Evolutionary conservation across 2,888 invertebrate genomes (phyloP).

Genomic region (Drosophila vallismaia): DNA sequence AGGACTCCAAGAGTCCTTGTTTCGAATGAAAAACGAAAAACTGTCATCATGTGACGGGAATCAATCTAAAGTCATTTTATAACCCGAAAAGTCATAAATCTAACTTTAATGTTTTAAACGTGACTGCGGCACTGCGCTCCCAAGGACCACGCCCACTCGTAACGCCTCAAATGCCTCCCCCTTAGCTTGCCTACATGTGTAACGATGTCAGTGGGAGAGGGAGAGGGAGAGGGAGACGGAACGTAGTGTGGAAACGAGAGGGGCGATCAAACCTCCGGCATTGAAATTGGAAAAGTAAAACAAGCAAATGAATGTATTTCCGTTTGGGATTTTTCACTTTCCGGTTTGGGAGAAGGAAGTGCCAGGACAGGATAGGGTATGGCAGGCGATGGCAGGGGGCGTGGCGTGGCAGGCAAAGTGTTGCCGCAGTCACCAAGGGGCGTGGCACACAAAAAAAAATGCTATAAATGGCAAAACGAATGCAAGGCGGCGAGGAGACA

Average conservation of each 20-base stretch:
- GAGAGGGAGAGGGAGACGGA: background rate
- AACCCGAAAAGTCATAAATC: conserved; percentile 83
- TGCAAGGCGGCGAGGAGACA: conserved; percentile 32
- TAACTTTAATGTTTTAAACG: conserved; percentile 82
- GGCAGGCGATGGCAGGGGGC: conserved; percentile 4
- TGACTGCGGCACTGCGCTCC: conserved; percentile 77
- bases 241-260: conserved; percentile 6
- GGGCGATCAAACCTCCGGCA: conserved; percentile 58
- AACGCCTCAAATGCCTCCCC: conserved; percentile 2
- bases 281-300: conserved; percentile 76
- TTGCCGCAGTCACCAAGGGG: conserved; percentile 53
- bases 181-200: conserved; percentile 34
- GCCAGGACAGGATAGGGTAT: conserved; percentile 1
- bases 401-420: conserved; percentile 44
- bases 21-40: conserved; percentile 58
- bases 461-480: conserved; percentile 75
- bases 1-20: conserved; percentile 23
- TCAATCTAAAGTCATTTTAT: conserved; percentile 83
- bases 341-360: conserved; percentile 53
- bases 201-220: conserved; percentile 23
- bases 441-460: conserved; percentile 23
- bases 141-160: conserved; percentile 22
- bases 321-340: conserved; percentile 80
- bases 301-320: conserved; percentile 82
- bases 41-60: conserved; percentile 82